These are phyloP conservation scores for Epinephelus awoara DNA, from an alignment of 2,797 vertebrate species.

Conservation along the genomic window DNA sequence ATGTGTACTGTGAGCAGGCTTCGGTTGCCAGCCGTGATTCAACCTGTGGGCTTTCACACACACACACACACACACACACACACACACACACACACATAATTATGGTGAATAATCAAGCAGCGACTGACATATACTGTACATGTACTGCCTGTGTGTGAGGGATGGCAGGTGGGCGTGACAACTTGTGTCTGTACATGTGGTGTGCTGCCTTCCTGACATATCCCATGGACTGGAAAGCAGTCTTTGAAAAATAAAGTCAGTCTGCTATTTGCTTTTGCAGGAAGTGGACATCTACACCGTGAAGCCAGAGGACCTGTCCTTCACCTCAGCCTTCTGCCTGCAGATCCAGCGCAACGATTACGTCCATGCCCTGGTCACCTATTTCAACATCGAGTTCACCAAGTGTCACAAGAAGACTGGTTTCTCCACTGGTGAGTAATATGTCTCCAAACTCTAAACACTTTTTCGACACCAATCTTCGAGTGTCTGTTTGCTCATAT, in stretches of 20 bases:
- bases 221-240: not conserved
- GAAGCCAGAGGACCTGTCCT: constrained; percentile 94
- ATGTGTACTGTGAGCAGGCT: constrained; percentile 78
- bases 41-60: constrained; percentile 77
- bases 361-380: constrained; percentile 96
- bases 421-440: constrained; percentile 93
- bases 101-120: constrained; percentile 49
- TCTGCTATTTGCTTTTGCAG: constrained; percentile 71
- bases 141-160: constrained; percentile 37
- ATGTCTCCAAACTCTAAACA: not conserved
- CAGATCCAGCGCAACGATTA: constrained; percentile 98
- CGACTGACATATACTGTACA: constrained; percentile 33
- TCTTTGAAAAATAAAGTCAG: not conserved
- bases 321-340: constrained; percentile 97
- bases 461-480: no score
- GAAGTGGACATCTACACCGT: constrained; percentile 99
- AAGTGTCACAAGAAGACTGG: constrained; percentile 99
- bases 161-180: constrained; percentile 9
- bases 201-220: not conserved
- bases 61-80: constrained; percentile 40
- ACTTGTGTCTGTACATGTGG: constrained; percentile 2
- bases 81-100: constrained; percentile 1
- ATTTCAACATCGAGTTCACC: constrained; percentile 99
- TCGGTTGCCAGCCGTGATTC: constrained; percentile 72
- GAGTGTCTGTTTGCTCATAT: not conserved